These are phyloP conservation scores for Sisyra terminalis DNA, from an alignment of 2,888 invertebrate species.

Conservation along the genomic window DNA sequence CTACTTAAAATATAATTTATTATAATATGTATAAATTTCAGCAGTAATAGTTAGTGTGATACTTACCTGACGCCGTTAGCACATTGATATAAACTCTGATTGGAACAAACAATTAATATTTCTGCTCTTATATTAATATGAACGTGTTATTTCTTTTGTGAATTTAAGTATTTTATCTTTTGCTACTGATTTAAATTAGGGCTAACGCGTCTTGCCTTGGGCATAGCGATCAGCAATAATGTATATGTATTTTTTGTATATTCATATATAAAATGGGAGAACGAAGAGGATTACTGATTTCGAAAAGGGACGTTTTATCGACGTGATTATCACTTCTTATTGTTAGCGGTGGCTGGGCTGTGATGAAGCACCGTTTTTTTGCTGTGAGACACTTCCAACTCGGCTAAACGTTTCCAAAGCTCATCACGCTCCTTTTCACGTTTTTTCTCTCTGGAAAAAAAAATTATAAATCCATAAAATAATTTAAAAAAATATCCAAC, in stretches of 20 bases:
- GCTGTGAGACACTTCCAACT: slow-evolving; percentile 64
- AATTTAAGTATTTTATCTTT: not conserved
- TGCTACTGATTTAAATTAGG: not conserved
- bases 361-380: slow-evolving; percentile 22
- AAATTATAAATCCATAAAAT: not conserved
- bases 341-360: slow-evolving; percentile 15
- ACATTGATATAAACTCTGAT: no score
- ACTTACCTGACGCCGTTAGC: no score
- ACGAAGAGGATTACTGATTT: slow-evolving; percentile 4
- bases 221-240: not conserved
- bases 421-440: slow-evolving; percentile 94
- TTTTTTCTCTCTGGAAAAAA: slow-evolving; percentile 67
- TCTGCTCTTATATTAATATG: no score
- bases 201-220: not conserved
- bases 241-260: not conserved
- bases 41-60: no score
- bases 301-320: not conserved
- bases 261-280: slow-evolving; percentile 1
- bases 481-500: no score
- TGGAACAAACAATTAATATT: no score
- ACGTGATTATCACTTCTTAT: slow-evolving; percentile 12
- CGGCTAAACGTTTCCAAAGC: slow-evolving; percentile 89
- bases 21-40: no score
- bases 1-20: no score
- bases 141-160: no score